phyloP scores from a whole-genome alignment of 2,797 vertebrate species.

The Menidia menidia region DNA sequence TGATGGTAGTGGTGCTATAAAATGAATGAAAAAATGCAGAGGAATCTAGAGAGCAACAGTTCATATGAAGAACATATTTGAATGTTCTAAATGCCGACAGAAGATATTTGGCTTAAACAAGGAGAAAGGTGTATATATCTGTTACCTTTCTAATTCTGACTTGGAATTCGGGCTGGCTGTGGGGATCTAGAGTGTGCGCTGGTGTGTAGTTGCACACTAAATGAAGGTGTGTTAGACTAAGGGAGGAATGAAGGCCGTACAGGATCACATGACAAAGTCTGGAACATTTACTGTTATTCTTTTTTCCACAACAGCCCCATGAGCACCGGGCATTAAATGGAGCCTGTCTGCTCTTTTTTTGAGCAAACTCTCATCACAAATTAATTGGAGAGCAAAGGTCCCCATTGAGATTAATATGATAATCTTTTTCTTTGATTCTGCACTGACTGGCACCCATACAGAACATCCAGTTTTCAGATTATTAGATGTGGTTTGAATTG shows the following conservation, averaged over 20 bases:
- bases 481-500: conserved; percentile 56
- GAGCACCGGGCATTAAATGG: conserved; percentile 54
- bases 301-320: conserved; percentile 48
- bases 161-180: conserved; percentile 35
- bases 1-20: neutral
- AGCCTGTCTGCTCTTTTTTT: conserved; percentile 51
- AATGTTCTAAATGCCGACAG: conserved; percentile 56
- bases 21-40: neutral
- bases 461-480: conserved; percentile 54
- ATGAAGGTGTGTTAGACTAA: conserved; percentile 36
- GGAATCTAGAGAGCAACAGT: conserved; percentile 53
- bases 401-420: conserved; percentile 60
- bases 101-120: conserved; percentile 50
- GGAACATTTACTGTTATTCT: conserved; percentile 49
- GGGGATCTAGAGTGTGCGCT: conserved; percentile 28
- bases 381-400: conserved; percentile 41
- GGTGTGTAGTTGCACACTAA: conserved; percentile 25
- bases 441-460: conserved; percentile 35
- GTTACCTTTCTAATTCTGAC: conserved; percentile 4
- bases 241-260: conserved; percentile 49
- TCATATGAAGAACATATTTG: conserved; percentile 52
- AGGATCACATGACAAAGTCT: conserved; percentile 70
- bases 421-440: conserved; percentile 60
- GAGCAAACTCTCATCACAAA: conserved; percentile 41
- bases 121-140: conserved; percentile 13